Evolutionary conservation across 2,888 invertebrate species (phyloP), one percentile per base, ranked within the genome.

Genomic region (Athrips mouffetella): DNA sequence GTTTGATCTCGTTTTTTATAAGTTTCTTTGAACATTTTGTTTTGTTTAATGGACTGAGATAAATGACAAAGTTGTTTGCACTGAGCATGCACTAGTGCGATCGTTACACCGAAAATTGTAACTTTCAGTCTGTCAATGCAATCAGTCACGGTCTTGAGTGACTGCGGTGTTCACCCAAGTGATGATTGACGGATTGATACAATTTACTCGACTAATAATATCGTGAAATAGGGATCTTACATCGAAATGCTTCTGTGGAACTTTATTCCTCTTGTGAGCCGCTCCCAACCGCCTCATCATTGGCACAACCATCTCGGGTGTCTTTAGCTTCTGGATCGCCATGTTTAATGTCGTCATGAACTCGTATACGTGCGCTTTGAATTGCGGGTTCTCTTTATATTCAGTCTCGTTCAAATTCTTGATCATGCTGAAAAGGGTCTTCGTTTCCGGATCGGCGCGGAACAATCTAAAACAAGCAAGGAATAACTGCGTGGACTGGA

Each of bases 271-370:
- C 2, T 54, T 55, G 60, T 86, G 85, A 1, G 72, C 61, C n/a
- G 67, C 65, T 0, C 84, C 85, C 1, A 85, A 60, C 42, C 80
- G 82, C 29, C 70, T 58, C 78, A 82, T 79, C 62, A 80, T 65
- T 0, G 60, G 76, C 0, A 65, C 59, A 1, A 79, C 80, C 1
- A 80, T 53, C 7, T 77, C 73, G 0, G 84, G 82, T 6, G 76
- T 62, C 20, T 76, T 45, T 1, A 86, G 56, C 48, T 76, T 70
- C 1, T 46, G 44, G 3, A 86, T 67, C 0, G 73, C 67, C 3
- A 62, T 58, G 55, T 77, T 66, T 0, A 84, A 35, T 0, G 77
- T 52, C 0, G 72, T 58, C 79, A 85, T 82, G 0, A 85, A 59
- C 47, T 69, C 78, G 4, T 77, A 64, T 1, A 76, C 69, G 52